Conservation (phyloP, 2,113 vertebrate genomes). For the Neogale vison region DNA sequence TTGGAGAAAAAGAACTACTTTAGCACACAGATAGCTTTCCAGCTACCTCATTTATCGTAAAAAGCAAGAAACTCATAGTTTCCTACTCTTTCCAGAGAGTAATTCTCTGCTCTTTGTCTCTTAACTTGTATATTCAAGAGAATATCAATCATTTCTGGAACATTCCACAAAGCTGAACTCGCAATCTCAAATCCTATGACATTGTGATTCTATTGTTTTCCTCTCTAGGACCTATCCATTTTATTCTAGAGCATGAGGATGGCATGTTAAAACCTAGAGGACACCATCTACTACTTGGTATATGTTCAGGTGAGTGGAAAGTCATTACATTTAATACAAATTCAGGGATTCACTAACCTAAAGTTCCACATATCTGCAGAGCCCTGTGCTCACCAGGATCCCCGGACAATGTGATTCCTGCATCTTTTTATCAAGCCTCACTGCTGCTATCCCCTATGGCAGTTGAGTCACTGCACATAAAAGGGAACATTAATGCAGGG, state of each 20-base stretch:
- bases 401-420: background rate
- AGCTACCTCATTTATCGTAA: background rate
- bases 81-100: background rate
- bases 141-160: background rate
- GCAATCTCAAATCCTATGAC: background rate
- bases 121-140: background rate
- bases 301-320: slow-evolving; percentile 82
- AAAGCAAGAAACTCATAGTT: background rate
- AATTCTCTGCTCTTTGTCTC: background rate
- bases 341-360: background rate
- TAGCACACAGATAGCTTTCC: background rate
- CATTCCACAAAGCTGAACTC: background rate
- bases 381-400: background rate
- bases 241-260: slow-evolving; percentile 84
- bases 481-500: background rate
- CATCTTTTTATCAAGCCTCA: background rate
- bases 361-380: background rate
- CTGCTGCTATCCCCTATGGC: background rate
- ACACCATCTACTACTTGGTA: slow-evolving; percentile 83
- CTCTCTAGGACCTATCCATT: slow-evolving; percentile 85
- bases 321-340: background rate
- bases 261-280: slow-evolving; percentile 86
- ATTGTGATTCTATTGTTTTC: background rate
- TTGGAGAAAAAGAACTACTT: background rate
- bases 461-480: background rate